phyloP scores from a whole-genome alignment of 2,888 invertebrate genomes.

The Mechanitis mazaeus region DNA sequence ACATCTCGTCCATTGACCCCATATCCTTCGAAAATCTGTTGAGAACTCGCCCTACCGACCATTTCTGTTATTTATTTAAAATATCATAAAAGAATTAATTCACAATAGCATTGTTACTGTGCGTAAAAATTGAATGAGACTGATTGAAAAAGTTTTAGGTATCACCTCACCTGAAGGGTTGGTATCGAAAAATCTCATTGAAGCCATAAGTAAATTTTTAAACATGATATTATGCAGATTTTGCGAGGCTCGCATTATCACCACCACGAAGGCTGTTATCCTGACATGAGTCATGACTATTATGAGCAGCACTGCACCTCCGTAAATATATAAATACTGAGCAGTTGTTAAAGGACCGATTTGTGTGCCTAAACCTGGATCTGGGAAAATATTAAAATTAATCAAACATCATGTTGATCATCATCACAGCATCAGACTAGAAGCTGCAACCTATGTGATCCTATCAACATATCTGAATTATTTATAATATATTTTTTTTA shows the following conservation, averaged over 20 bases:
- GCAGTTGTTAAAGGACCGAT: conserved; percentile 54
- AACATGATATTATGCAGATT: conserved; percentile 87
- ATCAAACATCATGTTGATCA: too few species aligned
- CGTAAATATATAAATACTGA: conserved; percentile 56
- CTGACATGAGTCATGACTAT: conserved; percentile 70
- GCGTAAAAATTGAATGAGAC: background rate
- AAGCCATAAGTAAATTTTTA: conserved; percentile 79
- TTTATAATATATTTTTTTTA: too few species aligned
- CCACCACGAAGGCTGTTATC: conserved; percentile 77
- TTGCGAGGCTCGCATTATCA: conserved; percentile 80
- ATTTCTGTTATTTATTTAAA: background rate
- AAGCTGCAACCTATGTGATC: too few species aligned
- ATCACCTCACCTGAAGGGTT: conserved; percentile 82
- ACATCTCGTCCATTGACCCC: conserved; percentile 84
- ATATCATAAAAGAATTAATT: background rate
- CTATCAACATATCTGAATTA: too few species aligned
- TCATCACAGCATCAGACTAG: too few species aligned
- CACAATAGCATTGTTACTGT: background rate
- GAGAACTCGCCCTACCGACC: conserved; percentile 74
- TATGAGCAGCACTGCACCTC: conserved; percentile 50
- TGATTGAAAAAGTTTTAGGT: background rate
- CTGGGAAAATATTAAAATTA: conserved; percentile 32
- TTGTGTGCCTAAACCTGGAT: conserved; percentile 46
- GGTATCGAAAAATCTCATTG: conserved; percentile 86
- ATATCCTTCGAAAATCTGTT: conserved; percentile 91